Base-by-base conservation (phyloP, 2,113 vertebrate species). In the Sinocyclocheilus anophthalmus region DNA sequence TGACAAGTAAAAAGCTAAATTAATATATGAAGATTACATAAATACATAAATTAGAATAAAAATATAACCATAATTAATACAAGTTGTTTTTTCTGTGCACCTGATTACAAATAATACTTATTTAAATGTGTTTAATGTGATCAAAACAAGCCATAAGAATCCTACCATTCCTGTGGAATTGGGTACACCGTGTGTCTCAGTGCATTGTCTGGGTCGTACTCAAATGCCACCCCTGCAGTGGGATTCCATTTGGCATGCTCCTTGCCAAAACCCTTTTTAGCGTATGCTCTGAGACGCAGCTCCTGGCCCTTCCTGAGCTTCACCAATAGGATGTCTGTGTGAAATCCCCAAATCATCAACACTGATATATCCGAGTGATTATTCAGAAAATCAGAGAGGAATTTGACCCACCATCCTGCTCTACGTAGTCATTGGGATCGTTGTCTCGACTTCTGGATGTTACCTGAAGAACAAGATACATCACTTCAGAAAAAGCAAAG, bases 211-310 rank as follows among this genome's bases (percentile, higher is more conserved):
- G 98, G 98, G 90, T 99, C 98, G 0, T 99, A 99, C 69, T 99
- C 98, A 0, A 99, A 99, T 42, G 98, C 96, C 50, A 99, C 98
- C 0, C 98, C 98, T 0, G 98, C 98, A 0, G 98, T 99, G 4
- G 98, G 98, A 92, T 99, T 99, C 98, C 98, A 99, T 91, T 99
- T 99, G 88, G 98, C 98, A 0, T 99, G 98, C 24, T 99, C 98
- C 90, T 99, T 99, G 67, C 97, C 98, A 24, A 99, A 99, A 67
- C 98, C 98, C 92, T 99, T 99, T 92, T 99, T 99, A 82, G 98
- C 98, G 0, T 98, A 99, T 0, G 98, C 98, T 24, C 96, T 89
- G 61, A 99, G 96, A 0, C 97, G 94, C 83, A 99, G 94, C 86
- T 99, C 98, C 92, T 99, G 98, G 6, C 98, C 98, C 90, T 99